Evolutionary conservation across 2,113 vertebrate genomes (phyloP), one percentile per base, ranked within the genome.

Genomic region (Dryoscopus gambensis): DNA sequence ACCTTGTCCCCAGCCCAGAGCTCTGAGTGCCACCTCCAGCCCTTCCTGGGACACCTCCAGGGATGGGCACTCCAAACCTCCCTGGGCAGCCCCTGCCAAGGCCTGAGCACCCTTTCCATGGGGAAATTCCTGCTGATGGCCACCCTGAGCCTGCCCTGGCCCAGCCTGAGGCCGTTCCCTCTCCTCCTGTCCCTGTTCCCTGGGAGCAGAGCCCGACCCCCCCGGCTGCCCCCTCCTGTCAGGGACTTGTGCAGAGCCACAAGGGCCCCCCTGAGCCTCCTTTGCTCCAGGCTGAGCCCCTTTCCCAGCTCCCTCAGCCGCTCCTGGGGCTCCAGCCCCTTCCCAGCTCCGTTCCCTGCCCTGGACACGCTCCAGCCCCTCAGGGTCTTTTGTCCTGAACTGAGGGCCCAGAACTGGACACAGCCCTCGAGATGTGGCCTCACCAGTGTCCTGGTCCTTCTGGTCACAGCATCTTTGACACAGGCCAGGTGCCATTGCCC

Each of bases 261-360:
- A 25, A 35, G 25, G 25, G 2, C 13, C 59, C 22, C 23, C 35
- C 57, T 37, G 59, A 80, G 42, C 86, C 85, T 65, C 67, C 68
- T 88, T 64, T 88, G 0, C 59, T 81, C 44, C 52, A 74, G 50
- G 9, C 59, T 88, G 6, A 73, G 68, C 27, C 42, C 40, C 76
- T 63, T 74, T 13, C 3, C n/a, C 76, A 37, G 57, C 42, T 33
- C 85, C 50, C 57, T 80, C 50, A 88, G 47, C 47, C 1, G 0
- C 40, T 87, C 11, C 63, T 60, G 73, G 46, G 27, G 25, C 39
- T 79, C 40, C 74, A 87, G 56, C 1, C 30, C 40, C 11, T 31
- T 57, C 27, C 37, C 50, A 67, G 37, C 37, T 30, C 37, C 0
- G 0, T 52, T 67, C 44, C 22, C 46, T 17, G 0, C 46, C 8